Evolutionary conservation across 2,113 vertebrate species (phyloP), one percentile per base, ranked within the genome.

Genomic region (Dicaeum eximium): DNA sequence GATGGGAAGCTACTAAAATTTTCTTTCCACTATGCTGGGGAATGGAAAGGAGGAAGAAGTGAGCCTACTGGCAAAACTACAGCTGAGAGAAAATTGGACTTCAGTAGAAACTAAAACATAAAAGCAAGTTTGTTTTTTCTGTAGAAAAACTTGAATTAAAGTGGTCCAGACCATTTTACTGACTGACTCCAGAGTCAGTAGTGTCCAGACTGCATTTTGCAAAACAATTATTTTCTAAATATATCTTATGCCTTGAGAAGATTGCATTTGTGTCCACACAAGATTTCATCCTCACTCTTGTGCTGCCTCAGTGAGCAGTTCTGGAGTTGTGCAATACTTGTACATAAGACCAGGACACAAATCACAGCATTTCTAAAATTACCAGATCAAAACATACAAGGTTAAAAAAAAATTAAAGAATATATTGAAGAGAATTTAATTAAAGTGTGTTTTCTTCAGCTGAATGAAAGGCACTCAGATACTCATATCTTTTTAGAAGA

Each of bases 81-180:
- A 48, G 20, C 44, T 86, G 30, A 38, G 37, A 69, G 40, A 85
- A 88, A 53, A 45, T 19, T 47, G 27, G 37, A 72, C 8, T 56
- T 75, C 17, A 44, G 17, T 23, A 44, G 53, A 66, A 73, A 51
- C 21, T 27, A 44, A 61, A 50, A 23, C 14, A 4, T 22, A 35
- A 50, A 58, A 7, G 13, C 50, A 31, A 12, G 14, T 33, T 61
- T 21, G 1, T 19, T 51, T 66, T 33, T 65, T 33, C 35, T 74
- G 1, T 61, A 47, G 42, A 57, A 61, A 42, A 72, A 38, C 0
- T 0, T 28, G 74, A 82, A 15, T 82, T 54, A 9, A 40, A 70
- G 15, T 23, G 15, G 11, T 61, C 35, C 54, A n/a, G n/a, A n/a
- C n/a, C n/a, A n/a, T n/a, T n/a, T n/a, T n/a, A n/a, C n/a, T n/a